These are phyloP conservation scores for Bostrychus sinensis DNA, from an alignment of 2,113 vertebrate species.

Conservation along the genomic window DNA sequence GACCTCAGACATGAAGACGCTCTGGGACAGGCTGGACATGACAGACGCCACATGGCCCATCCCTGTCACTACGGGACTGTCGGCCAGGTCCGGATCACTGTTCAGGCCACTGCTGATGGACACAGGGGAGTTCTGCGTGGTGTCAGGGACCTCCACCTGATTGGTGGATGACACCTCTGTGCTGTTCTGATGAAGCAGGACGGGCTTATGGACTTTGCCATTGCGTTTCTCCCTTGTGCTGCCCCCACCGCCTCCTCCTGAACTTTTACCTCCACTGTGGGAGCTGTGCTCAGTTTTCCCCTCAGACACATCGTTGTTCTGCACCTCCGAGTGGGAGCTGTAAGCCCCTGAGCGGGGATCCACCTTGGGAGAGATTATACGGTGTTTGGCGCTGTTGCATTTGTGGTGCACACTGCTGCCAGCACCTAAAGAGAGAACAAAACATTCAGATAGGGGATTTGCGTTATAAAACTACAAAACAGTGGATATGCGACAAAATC, in stretches of 20 bases:
- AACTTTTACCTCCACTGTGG: constrained; percentile 83
- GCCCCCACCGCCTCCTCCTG: constrained; percentile 76
- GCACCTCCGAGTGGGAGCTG: constrained; percentile 91
- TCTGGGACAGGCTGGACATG: constrained; percentile 94
- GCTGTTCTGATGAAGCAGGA: constrained; percentile 96
- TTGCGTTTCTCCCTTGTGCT: constrained; percentile 94
- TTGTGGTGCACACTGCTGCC: constrained; percentile 99
- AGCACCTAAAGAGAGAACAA: constrained; percentile 81
- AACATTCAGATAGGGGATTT: constrained; percentile 40
- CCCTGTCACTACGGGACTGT: constrained; percentile 93
- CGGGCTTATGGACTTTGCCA: constrained; percentile 94
- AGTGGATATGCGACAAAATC: neutral
- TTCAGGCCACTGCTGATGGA: constrained; percentile 99
- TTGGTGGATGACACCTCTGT: constrained; percentile 98
- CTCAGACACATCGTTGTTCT: constrained; percentile 98
- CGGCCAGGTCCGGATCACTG: constrained; percentile 94
- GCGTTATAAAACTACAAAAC: neutral
- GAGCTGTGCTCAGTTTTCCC: constrained; percentile 94
- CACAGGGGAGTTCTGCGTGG: constrained; percentile 97
- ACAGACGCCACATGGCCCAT: constrained; percentile 96
- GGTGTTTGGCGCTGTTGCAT: constrained; percentile 99
- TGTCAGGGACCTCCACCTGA: constrained; percentile 98
- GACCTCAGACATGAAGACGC: constrained; percentile 98
- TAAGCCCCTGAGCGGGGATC: constrained; percentile 92
- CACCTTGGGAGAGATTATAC: constrained; percentile 98